A percentile compares a stretch with the other conserved stretches of the same genome.
Conservation (phyloP, 1,140 invertebrate species). For the Drosophila prosaltans region DNA sequence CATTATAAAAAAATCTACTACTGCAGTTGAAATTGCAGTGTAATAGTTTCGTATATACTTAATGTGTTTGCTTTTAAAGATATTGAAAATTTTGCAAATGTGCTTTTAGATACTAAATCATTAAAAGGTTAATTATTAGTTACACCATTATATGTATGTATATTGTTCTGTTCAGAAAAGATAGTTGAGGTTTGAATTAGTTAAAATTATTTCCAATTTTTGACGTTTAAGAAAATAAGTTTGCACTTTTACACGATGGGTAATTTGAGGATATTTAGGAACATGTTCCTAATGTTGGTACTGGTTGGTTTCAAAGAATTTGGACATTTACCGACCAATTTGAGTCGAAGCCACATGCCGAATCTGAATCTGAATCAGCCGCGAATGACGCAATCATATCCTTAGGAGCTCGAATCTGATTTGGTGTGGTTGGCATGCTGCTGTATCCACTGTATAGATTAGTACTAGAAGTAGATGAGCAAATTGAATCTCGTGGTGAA, state of each 20-base stretch:
- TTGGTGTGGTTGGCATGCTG: conserved; percentile 86
- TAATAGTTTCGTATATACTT: too few species aligned
- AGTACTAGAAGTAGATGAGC: conserved; percentile 71
- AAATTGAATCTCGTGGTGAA: conserved; percentile 77
- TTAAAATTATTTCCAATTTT: too few species aligned
- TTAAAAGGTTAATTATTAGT: too few species aligned
- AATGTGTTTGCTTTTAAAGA: too few species aligned
- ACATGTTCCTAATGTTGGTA: not conserved
- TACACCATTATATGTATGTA: too few species aligned
- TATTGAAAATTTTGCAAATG: too few species aligned
- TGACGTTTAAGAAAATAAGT: not conserved
- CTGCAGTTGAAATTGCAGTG: too few species aligned
- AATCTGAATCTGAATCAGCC: conserved; percentile 88
- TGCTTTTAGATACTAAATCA: too few species aligned
- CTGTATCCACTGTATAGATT: conserved; percentile 83
- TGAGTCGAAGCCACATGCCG: conserved; percentile 91
- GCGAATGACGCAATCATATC: conserved; percentile 56
- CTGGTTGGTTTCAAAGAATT: conserved; percentile 56
- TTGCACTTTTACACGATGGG: not conserved
- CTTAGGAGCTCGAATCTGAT: conserved; percentile 84
- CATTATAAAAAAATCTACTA: too few species aligned
- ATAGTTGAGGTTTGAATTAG: too few species aligned
- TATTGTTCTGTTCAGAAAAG: too few species aligned
- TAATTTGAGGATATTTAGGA: conserved; percentile 27
- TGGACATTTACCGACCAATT: conserved; percentile 85